Evolutionary conservation across 2,888 invertebrate species (phyloP), one percentile per base, ranked within the genome.

Genomic region (Agriopis marginaria): DNA sequence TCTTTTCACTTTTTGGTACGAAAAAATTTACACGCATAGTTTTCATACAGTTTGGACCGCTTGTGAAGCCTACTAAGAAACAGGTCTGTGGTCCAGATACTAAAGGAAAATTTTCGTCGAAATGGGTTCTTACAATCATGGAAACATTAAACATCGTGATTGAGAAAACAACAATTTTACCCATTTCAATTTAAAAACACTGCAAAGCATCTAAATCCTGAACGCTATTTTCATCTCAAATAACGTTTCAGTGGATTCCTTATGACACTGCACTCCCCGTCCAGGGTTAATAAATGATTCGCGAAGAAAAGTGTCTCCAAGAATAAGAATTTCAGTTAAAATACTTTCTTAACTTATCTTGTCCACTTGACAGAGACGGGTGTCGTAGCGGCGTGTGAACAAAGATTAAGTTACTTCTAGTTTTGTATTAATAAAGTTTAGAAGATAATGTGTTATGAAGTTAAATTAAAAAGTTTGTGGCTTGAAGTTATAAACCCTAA

Each of bases 281-380:
- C 58, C 23, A 40, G 14, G 32, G 44, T 65, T 72, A 72, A 72
- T 75, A 75, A 73, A 75, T 63, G 71, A 75, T 70, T 50, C 66
- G 51, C 67, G 44, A 51, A 66, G 59, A 53, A 51, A 58, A 63
- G 44, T 68, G 64, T 68, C 74, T 64, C 39, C 9, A 44, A 63
- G 64, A 64, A 73, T 68, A 64, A 70, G 69, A 71, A 64, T 71
- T 71, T 68, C 67, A 68, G 72, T 66, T 71, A 72, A 75, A 73
- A 75, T 70, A 70, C 69, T 63, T 75, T 67, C 44, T 10, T 53
- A 68, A 68, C 69, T 64, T 68, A 49, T 49, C 62, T 66, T 66
- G 74, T 53, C 66, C 60, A 63, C 51, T 67, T 66, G 71, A 71
- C 67, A 47, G 66, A 32, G 51, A 66, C 53, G 56, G 49, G 62